These are phyloP conservation scores for Podabrus alpinus DNA, from an alignment of 2,888 invertebrate genomes.

Conservation along the genomic window DNA sequence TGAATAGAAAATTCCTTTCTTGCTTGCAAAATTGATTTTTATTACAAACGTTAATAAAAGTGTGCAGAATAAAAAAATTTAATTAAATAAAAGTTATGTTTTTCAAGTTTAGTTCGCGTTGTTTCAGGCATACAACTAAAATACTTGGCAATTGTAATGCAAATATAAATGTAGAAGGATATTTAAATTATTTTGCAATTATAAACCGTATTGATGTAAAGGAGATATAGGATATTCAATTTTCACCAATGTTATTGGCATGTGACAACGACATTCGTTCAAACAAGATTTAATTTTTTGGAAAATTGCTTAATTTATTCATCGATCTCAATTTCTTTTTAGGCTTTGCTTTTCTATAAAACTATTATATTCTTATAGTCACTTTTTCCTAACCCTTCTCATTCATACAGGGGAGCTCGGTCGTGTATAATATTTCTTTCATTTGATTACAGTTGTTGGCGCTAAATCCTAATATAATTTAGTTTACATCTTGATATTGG, in stretches of 20 bases:
- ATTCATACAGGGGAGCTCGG: background rate
- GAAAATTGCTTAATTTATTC: background rate
- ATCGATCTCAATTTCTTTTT: background rate
- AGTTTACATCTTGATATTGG: background rate
- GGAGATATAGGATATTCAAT: background rate
- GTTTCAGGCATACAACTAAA: background rate
- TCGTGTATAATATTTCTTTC: background rate
- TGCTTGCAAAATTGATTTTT: background rate
- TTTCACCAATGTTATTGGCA: background rate
- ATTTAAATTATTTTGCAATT: background rate
- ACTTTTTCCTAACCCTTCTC: background rate
- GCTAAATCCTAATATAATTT: background rate
- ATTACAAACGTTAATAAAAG: background rate
- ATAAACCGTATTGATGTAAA: background rate
- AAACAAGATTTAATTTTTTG: background rate
- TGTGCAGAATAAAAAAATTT: background rate
- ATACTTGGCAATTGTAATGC: no score
- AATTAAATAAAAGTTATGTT: background rate
- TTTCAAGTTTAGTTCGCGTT: background rate
- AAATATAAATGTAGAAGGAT: no score
- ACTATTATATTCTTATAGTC: background rate
- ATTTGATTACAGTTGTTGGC: background rate
- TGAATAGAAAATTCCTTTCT: background rate
- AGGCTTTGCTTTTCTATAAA: background rate
- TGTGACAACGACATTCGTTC: background rate